phyloP scores from a whole-genome alignment of 2,113 vertebrate species.

The Sterrhoptilus dennistouni region DNA sequence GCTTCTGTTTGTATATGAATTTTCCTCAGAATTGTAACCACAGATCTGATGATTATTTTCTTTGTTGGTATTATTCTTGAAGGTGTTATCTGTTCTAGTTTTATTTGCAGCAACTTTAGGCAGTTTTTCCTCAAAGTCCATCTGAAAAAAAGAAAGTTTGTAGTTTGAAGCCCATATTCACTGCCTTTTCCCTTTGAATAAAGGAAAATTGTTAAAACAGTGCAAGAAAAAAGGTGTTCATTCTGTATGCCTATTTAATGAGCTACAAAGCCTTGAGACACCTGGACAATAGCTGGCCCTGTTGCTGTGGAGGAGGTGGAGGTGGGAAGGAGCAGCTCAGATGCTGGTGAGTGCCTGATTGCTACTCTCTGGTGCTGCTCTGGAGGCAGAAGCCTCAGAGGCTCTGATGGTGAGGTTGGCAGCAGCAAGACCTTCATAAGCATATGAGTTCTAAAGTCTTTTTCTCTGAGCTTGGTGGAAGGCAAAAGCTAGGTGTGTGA shows the following conservation, averaged over 20 bases:
- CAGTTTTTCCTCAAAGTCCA: conserved; percentile 19
- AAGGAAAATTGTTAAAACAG: not conserved
- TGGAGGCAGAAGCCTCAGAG: rapidly evolving
- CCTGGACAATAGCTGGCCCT: not conserved
- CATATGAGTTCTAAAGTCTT: rapidly evolving
- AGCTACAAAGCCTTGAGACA: not conserved
- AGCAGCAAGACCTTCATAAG: not conserved
- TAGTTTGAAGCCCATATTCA: not conserved
- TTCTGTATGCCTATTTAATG: not conserved
- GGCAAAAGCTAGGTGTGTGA: not conserved
- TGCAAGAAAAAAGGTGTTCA: not conserved
- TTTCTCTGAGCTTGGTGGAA: not conserved
- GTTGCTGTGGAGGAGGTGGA: not conserved
- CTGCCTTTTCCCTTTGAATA: not conserved
- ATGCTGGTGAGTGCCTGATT: not conserved
- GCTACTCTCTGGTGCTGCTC: not conserved
- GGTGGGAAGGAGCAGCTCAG: not conserved
- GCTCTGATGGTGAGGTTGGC: not conserved
- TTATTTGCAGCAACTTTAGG: conserved; percentile 9
- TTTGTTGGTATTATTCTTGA: conserved; percentile 24
- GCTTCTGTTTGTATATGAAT: conserved; percentile 64
- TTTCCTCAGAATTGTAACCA: conserved; percentile 62
- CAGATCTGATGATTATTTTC: conserved; percentile 5
- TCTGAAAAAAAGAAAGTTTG: conserved; percentile 27
- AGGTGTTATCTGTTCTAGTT: not conserved